These are phyloP conservation scores for Nyctereutes procyonoides DNA, from an alignment of 2,113 vertebrate species.

Conservation along the genomic window DNA sequence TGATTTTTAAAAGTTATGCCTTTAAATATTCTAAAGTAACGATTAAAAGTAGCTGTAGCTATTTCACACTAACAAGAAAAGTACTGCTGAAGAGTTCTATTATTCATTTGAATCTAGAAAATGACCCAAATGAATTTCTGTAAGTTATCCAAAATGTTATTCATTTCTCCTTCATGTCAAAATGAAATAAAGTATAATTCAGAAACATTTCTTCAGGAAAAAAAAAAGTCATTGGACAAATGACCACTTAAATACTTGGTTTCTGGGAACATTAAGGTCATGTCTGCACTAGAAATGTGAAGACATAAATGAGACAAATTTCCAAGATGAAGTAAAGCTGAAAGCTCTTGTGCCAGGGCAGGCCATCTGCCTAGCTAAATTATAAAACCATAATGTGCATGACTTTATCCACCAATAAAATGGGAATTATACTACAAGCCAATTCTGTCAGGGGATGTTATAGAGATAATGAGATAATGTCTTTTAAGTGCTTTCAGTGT, in stretches of 20 bases:
- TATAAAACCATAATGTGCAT: constrained; percentile 70
- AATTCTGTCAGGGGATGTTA: constrained; percentile 69
- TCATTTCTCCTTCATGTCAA: constrained; percentile 60
- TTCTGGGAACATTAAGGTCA: constrained; percentile 71
- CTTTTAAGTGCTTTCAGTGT: constrained; percentile 74
- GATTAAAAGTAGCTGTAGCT: neutral
- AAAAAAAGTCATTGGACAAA: constrained; percentile 58
- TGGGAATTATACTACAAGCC: constrained; percentile 70
- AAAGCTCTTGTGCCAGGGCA: constrained; percentile 59
- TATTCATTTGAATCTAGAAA: constrained; percentile 25
- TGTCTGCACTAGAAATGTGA: constrained; percentile 60
- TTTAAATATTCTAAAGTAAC: constrained; percentile 25
- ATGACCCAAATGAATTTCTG: constrained; percentile 51
- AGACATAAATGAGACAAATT: constrained; percentile 74
- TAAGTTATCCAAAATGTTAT: constrained; percentile 61
- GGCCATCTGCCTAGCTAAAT: constrained; percentile 60
- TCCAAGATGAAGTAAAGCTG: constrained; percentile 67
- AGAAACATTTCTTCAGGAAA: constrained; percentile 7
- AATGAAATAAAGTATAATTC: constrained; percentile 66
- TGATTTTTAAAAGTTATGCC: neutral
- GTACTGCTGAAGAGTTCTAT: neutral
- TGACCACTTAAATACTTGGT: constrained; percentile 66
- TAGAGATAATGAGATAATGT: constrained; percentile 77
- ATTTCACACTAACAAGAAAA: constrained; percentile 22
- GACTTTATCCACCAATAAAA: constrained; percentile 75